These are phyloP conservation scores for Uropetala carovei DNA, from an alignment of 2,888 invertebrate species.

Conservation along the genomic window DNA sequence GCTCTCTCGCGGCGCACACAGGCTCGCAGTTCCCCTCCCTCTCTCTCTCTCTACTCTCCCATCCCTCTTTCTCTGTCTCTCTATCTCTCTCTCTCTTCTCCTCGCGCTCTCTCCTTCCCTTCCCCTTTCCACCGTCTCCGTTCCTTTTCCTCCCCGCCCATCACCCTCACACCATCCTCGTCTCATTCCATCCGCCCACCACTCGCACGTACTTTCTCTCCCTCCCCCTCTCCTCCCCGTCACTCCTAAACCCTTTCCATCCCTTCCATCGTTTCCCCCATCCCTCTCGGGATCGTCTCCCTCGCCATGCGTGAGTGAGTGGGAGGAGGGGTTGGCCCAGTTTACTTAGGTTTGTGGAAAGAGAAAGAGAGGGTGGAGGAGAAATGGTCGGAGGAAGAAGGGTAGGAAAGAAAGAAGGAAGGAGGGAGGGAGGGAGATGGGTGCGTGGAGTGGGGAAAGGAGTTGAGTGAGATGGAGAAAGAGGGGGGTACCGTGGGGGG, in stretches of 20 bases:
- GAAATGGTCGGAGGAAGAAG: background rate
- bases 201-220: background rate
- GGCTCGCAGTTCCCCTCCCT: background rate
- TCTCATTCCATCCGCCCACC: background rate
- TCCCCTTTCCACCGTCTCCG: background rate
- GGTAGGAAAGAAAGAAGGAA: background rate
- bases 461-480: background rate
- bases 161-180: background rate
- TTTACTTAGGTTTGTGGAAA: background rate
- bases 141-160: background rate
- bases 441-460: no score
- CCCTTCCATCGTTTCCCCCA: background rate
- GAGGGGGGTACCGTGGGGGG: background rate
- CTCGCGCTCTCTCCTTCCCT: background rate
- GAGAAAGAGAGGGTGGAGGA: background rate
- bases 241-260: background rate
- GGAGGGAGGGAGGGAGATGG: background rate
- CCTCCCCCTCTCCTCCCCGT: background rate
- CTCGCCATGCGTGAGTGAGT: slow-evolving; percentile 11
- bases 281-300: background rate
- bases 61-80: background rate
- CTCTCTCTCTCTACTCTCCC: background rate
- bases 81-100: background rate
- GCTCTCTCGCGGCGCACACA: background rate
- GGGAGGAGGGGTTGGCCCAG: slow-evolving; percentile 22